Conservation (phyloP, 1,140 invertebrate species). For the Schlechtendalia chinensis region DNA sequence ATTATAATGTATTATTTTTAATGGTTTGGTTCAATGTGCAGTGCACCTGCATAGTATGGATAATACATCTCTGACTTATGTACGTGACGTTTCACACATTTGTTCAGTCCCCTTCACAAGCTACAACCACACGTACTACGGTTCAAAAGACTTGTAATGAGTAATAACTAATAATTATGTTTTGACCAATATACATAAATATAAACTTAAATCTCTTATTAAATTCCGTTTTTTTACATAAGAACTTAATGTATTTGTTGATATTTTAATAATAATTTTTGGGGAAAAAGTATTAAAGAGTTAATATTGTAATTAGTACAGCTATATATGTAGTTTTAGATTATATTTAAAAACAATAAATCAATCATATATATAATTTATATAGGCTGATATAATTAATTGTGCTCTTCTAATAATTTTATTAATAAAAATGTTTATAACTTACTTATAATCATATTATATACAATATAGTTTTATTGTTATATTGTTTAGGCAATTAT, state of each 20-base stretch:
- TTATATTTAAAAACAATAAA: too few relatives aligned
- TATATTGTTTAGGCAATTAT: neutral
- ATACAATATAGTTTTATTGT: too few relatives aligned
- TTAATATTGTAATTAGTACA: too few relatives aligned
- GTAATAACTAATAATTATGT: neutral
- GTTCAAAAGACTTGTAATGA: conserved; percentile 16
- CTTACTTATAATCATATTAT: neutral
- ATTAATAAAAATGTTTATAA: too few relatives aligned
- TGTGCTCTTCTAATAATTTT: too few relatives aligned
- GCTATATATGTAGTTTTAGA: too few relatives aligned
- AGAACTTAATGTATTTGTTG: too few relatives aligned
- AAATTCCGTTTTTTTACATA: neutral
- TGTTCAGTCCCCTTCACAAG: neutral
- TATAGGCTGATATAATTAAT: too few relatives aligned
- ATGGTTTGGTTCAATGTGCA: conserved; percentile 30
- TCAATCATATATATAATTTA: too few relatives aligned
- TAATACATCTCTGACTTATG: conserved; percentile 41
- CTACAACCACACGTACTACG: neutral
- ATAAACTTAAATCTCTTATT: neutral
- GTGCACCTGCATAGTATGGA: conserved; percentile 24
- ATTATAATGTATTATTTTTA: conserved; percentile 34
- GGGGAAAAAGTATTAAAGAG: too few relatives aligned
- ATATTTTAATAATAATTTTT: too few relatives aligned
- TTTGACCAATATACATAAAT: conserved; percentile 16
- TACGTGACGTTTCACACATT: conserved; percentile 41